A percentile compares a stretch with the other conserved stretches of the same genome.
These are phyloP conservation scores for Triplophysa siluroides DNA, from an alignment of 2,113 vertebrate species.

Conservation along the genomic window DNA sequence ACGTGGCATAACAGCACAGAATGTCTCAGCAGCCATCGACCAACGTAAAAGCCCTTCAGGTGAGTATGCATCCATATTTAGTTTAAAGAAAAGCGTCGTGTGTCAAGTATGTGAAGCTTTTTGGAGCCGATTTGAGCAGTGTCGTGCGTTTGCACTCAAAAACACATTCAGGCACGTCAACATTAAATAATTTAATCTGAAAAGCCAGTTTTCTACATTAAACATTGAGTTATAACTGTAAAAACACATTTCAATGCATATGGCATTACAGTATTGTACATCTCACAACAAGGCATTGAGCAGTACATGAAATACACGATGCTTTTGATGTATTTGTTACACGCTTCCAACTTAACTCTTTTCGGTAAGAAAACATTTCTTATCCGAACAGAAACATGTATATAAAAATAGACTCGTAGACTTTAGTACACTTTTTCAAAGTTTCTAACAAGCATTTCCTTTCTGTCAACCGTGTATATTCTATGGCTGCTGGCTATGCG, in stretches of 20 bases:
- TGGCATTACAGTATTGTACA: conserved; percentile 48
- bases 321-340: conserved; percentile 13
- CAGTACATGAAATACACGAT: conserved; percentile 43
- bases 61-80: conserved; percentile 69
- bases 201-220: conserved; percentile 21
- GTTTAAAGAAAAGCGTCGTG: not conserved
- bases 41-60: conserved; percentile 97
- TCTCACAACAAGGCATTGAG: conserved; percentile 50
- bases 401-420: conserved; percentile 62
- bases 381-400: conserved; percentile 31
- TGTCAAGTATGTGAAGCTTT: not conserved
- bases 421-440: conserved; percentile 22
- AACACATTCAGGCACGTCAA: conserved; percentile 9
- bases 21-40: conserved; percentile 95
- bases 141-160: not conserved
- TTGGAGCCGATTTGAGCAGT: too few relatives aligned
- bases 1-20: conserved; percentile 63
- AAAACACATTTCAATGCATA: conserved; percentile 49
- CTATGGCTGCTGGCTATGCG: not conserved
- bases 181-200: conserved; percentile 52
- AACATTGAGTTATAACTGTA: conserved; percentile 41
- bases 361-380: conserved; percentile 25
- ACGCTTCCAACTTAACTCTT: conserved; percentile 5
- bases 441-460: conserved; percentile 3
- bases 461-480: not conserved